A percentile compares a stretch with the other conserved stretches of the same genome.
Conservation (phyloP, 2,113 vertebrate species). For the Lepus americanus region DNA sequence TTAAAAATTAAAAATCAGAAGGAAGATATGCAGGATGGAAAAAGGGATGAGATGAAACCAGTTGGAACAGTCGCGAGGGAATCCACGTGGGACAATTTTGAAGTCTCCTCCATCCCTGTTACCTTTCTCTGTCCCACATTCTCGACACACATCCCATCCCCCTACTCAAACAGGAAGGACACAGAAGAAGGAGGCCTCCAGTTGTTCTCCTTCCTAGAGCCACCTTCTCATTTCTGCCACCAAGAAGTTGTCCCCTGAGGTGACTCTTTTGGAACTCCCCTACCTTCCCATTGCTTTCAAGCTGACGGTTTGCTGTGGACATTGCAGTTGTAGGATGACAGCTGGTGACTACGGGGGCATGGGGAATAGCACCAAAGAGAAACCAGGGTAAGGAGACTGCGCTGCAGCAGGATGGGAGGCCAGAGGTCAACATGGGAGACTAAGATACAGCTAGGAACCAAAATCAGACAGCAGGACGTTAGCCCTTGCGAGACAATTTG, state of each 20-base stretch:
- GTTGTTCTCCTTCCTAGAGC: background rate
- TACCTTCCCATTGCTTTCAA: background rate
- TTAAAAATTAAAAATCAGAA: background rate
- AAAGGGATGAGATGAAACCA: background rate
- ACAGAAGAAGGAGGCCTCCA: background rate
- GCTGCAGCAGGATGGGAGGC: background rate
- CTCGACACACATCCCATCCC: background rate
- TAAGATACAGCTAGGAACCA: background rate
- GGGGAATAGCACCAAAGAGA: background rate
- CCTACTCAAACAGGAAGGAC: background rate
- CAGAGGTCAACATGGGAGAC: background rate
- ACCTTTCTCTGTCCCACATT: background rate
- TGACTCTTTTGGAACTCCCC: background rate
- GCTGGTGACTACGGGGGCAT: background rate
- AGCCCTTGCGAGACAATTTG: background rate
- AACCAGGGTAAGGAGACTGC: background rate
- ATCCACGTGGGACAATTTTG: background rate
- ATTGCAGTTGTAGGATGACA: background rate
- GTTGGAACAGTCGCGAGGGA: constrained; percentile 31
- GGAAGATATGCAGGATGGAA: background rate
- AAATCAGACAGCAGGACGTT: background rate
- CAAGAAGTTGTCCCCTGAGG: background rate
- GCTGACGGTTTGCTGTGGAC: background rate
- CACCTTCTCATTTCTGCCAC: background rate
- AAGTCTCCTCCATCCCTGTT: background rate